Base-by-base conservation (phyloP, 2,113 vertebrate genomes). In the Scophthalmus maximus region DNA sequence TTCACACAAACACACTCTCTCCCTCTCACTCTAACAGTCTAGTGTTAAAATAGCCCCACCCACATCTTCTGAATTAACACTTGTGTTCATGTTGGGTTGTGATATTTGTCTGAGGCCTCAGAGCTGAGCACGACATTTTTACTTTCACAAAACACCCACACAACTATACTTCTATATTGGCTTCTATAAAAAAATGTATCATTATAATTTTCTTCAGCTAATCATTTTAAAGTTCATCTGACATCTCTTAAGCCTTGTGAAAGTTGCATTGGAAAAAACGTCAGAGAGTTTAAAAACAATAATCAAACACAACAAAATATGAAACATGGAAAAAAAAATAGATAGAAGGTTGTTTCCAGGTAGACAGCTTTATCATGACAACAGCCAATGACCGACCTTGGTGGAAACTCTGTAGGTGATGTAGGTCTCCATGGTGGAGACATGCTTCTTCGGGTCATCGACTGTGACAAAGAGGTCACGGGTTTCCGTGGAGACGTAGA, bases 361-460 rank as follows among this genome's bases (percentile, higher is more conserved):
- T n/a, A n/a, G n/a, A n/a, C n/a, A n/a, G n/a, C n/a, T n/a, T n/a
- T n/a, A n/a, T n/a, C n/a, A n/a, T n/a, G n/a, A n/a, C n/a, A n/a
- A n/a, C n/a, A n/a, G n/a, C n/a, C n/a, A n/a, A n/a, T 38, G 42
- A 10, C 87, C 67, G 89, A 99, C 98, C 94, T 97, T 99, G 68
- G 97, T 97, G 66, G 95, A 96, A 87, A 99, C 95, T 85, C 95
- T 94, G 85, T 99, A 99, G 0, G 97, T 99, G 90, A 99, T 97
- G 75, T 98, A 98, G 0, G 98, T 99, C 89, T 99, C 98, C 98
- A 99, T 99, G 1, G 98, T 97, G 74, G 96, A 98, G 25, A 99
- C 96, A 0, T 99, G 97, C 78, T 99, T 99, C 92, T 98, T 99
- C 14, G 98, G 98, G 74, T 99, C 97, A 42, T 98, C 96, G 1